These are phyloP conservation scores for Neodiprion fabricii DNA, from an alignment of 1,140 invertebrate species.

Conservation along the genomic window DNA sequence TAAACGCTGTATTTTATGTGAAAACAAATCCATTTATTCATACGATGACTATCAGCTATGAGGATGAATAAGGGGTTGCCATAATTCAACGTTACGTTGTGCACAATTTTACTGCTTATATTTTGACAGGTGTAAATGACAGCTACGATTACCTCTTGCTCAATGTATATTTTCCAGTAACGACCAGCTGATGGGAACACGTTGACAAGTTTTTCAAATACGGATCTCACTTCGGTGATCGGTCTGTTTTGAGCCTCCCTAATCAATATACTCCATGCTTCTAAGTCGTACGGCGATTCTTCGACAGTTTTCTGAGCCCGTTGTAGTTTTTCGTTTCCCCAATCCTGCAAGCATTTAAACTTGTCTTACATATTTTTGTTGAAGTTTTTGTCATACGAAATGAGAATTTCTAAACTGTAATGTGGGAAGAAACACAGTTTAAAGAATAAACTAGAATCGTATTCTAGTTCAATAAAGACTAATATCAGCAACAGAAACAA, in stretches of 20 bases:
- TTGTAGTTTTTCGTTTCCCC: constrained; percentile 84
- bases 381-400: background rate
- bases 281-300: constrained; percentile 89
- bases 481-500: constrained; percentile 10
- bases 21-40: too few relatives aligned
- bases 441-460: background rate
- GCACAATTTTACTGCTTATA: constrained; percentile 9
- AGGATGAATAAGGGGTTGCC: constrained; percentile 16
- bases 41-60: too few relatives aligned
- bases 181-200: constrained; percentile 96
- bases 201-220: constrained; percentile 92
- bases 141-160: constrained; percentile 85
- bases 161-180: constrained; percentile 99
- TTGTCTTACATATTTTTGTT: background rate
- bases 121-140: constrained; percentile 18
- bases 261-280: constrained; percentile 95
- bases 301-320: constrained; percentile 82
- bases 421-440: background rate
- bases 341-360: constrained; percentile 68
- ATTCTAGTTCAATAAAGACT: background rate
- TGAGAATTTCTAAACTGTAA: too few relatives aligned
- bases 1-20: too few relatives aligned
- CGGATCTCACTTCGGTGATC: constrained; percentile 87
- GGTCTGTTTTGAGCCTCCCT: constrained; percentile 90
- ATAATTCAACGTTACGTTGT: constrained; percentile 22